Conservation (phyloP, 2,797 vertebrate genomes). For the Tokudaia muenninki region DNA sequence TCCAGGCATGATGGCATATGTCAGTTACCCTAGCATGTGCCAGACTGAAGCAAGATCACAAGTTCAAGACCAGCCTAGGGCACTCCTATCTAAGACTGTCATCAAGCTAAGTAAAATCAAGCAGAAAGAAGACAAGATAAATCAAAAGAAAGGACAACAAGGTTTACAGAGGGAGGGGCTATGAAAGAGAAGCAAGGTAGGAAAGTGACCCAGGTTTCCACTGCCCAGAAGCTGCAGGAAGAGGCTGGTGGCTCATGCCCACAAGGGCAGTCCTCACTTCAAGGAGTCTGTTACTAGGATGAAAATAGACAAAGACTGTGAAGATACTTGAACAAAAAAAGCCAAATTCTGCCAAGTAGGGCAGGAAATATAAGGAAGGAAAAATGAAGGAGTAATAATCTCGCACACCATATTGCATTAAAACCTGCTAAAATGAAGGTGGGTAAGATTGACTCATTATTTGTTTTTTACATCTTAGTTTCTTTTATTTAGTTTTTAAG, state of each 20-base stretch:
- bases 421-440: neutral
- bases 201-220: no score
- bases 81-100: neutral
- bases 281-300: neutral
- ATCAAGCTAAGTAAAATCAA: neutral
- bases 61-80: neutral
- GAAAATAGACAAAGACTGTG: neutral
- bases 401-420: neutral
- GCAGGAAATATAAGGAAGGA: neutral
- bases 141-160: neutral
- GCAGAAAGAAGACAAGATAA: neutral
- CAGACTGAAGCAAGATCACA: neutral
- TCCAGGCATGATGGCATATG: neutral
- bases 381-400: neutral
- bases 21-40: neutral
- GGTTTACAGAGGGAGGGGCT: neutral
- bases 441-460: neutral
- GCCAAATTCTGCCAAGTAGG: neutral
- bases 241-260: neutral
- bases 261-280: no score
- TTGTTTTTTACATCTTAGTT: slow-evolving; percentile 65
- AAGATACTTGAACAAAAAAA: neutral
- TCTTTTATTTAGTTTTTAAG: slow-evolving; percentile 80
- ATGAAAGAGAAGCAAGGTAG: neutral
- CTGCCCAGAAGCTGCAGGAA: neutral